Evolutionary conservation across 2,113 vertebrate genomes (phyloP).

Genomic region (Okapia johnstoni): DNA sequence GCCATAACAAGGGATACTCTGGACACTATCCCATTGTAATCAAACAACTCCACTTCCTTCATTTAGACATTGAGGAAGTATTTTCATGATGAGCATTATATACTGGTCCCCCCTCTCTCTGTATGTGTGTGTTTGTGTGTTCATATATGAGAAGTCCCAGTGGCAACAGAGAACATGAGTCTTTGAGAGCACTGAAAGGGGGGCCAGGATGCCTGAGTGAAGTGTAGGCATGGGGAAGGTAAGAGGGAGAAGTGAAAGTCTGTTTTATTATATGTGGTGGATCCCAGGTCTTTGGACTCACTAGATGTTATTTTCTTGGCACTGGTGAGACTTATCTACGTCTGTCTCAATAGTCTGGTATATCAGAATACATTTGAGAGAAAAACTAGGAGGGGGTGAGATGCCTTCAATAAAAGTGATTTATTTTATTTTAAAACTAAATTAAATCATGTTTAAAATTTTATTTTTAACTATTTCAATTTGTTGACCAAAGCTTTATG

Average conservation of each 20-base stretch:
- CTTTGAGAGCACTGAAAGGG: neutral
- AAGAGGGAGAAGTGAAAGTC: neutral
- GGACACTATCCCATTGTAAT: neutral
- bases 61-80: neutral
- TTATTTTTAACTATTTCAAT: neutral
- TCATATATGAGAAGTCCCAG: neutral
- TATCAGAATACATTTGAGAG: neutral
- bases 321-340: neutral
- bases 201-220: neutral
- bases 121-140: neutral
- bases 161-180: neutral
- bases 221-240: neutral
- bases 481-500: neutral
- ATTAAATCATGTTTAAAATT: neutral
- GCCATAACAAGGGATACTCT: neutral
- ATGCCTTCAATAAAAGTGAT: neutral
- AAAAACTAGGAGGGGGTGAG: neutral
- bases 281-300: neutral
- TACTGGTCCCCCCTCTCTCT: neutral
- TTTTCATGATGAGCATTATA: neutral
- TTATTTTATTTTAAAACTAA: neutral
- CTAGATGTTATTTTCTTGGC: neutral
- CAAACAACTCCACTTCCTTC: neutral
- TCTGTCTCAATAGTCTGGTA: neutral
- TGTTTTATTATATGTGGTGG: neutral